These are phyloP conservation scores for Neocrepidodera transversa DNA, from an alignment of 2,888 invertebrate genomes.

Conservation along the genomic window DNA sequence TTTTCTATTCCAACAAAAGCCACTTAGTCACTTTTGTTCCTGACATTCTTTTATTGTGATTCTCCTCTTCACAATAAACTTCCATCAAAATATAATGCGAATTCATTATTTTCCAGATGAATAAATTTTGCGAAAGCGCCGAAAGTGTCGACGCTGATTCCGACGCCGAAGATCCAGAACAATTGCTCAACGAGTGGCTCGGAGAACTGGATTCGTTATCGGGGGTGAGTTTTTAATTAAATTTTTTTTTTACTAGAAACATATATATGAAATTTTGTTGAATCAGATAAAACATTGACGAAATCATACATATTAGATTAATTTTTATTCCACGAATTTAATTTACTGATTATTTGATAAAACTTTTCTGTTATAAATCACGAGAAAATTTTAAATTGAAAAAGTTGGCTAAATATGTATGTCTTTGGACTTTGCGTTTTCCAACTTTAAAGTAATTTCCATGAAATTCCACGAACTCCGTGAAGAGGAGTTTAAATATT, in stretches of 20 bases:
- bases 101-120: constrained; percentile 60
- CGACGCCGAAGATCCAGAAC: constrained; percentile 76
- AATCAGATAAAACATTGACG: too few relatives aligned
- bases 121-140: constrained; percentile 56
- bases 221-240: constrained; percentile 66
- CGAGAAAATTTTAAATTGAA: too few relatives aligned
- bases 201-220: constrained; percentile 78
- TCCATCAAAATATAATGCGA: not conserved
- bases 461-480: not conserved
- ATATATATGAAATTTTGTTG: too few relatives aligned
- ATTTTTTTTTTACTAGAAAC: constrained; percentile 11
- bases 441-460: not conserved
- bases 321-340: too few relatives aligned
- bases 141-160: constrained; percentile 63
- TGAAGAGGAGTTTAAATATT: not conserved
- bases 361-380: too few relatives aligned
- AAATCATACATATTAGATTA: too few relatives aligned
- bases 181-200: constrained; percentile 79
- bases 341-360: too few relatives aligned
- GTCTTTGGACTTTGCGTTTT: not conserved
- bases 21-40: too few relatives aligned
- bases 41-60: too few relatives aligned
- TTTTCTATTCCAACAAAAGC: too few relatives aligned
- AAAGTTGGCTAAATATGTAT: not conserved
- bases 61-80: too few relatives aligned